These are phyloP conservation scores for Platynereis dumerilii DNA, from an alignment of 2,888 invertebrate species.

Conservation along the genomic window DNA sequence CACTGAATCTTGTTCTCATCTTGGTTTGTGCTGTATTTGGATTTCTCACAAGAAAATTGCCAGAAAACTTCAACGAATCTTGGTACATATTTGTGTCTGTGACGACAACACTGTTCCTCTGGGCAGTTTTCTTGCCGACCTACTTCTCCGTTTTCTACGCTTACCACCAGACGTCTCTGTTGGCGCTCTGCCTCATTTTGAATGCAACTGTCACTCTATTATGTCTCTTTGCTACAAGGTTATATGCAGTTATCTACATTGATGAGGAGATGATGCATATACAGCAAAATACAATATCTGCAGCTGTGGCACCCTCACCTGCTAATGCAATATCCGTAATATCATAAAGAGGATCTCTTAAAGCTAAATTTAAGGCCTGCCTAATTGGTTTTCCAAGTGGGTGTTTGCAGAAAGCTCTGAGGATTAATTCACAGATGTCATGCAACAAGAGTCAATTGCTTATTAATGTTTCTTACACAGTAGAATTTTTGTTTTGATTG, in stretches of 20 bases:
- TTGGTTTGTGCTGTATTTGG: constrained; percentile 29
- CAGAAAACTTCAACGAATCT: constrained; percentile 38
- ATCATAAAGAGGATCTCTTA: neutral
- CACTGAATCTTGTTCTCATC: constrained; percentile 31
- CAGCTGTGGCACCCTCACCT: neutral
- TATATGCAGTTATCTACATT: constrained; percentile 31
- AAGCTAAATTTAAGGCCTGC: too few species aligned
- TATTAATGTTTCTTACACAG: too few species aligned
- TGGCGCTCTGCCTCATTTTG: constrained; percentile 30
- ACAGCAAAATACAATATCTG: neutral
- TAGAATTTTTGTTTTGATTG: too few species aligned
- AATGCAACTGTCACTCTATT: constrained; percentile 26
- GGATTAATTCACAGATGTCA: too few species aligned
- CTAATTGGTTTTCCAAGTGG: too few species aligned
- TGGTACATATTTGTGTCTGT: constrained; percentile 36
- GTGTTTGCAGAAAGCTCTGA: too few species aligned
- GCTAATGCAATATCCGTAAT: neutral
- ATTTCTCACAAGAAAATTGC: constrained; percentile 31
- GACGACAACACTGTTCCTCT: constrained; percentile 33
- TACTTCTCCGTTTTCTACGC: constrained; percentile 32
- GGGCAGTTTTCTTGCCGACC: constrained; percentile 34
- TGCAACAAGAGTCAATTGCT: too few species aligned
- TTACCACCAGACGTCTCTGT: constrained; percentile 26
- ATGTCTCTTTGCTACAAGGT: constrained; percentile 27
- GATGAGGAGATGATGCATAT: constrained; percentile 13